A percentile compares a stretch with the other conserved stretches of the same genome.
phyloP scores from a whole-genome alignment of 2,113 vertebrate genomes.

The Pelmatolapia mariae region DNA sequence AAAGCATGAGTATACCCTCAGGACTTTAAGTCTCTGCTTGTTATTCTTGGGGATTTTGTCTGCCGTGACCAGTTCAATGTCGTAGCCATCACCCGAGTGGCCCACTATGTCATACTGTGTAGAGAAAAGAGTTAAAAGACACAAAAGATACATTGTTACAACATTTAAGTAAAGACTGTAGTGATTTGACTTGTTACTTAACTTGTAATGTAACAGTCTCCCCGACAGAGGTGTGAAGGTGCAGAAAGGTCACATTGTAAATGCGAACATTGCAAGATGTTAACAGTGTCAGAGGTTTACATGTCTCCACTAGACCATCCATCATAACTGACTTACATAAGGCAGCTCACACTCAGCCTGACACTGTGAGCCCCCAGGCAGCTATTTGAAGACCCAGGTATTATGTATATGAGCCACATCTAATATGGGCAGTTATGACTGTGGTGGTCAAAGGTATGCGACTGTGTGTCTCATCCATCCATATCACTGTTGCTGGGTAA shows the following conservation, averaged over 20 bases:
- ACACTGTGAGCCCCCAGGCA: not conserved
- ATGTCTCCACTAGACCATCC: not conserved
- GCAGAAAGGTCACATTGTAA: not conserved
- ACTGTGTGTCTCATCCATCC: not conserved
- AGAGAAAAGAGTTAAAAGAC: not conserved
- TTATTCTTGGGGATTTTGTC: conserved; percentile 87
- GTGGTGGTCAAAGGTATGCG: not conserved
- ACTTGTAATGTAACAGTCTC: not conserved
- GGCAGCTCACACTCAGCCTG: not conserved
- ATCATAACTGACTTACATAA: conserved; percentile 9
- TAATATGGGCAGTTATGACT: not conserved
- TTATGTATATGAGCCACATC: conserved; percentile 11
- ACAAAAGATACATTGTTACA: not conserved
- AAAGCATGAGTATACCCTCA: conserved; percentile 77
- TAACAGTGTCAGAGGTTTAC: not conserved
- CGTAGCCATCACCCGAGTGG: conserved; percentile 89
- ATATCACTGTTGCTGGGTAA: conserved; percentile 12
- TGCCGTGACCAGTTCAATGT: conserved; percentile 80
- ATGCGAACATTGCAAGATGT: not conserved
- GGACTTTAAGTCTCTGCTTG: conserved; percentile 89
- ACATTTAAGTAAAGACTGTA: not conserved
- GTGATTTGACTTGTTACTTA: not conserved
- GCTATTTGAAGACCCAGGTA: conserved; percentile 27
- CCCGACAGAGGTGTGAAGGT: not conserved
- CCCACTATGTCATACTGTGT: conserved; percentile 87